phyloP scores from a whole-genome alignment of 2,888 invertebrate species.

The Bedellia somnulentella region DNA sequence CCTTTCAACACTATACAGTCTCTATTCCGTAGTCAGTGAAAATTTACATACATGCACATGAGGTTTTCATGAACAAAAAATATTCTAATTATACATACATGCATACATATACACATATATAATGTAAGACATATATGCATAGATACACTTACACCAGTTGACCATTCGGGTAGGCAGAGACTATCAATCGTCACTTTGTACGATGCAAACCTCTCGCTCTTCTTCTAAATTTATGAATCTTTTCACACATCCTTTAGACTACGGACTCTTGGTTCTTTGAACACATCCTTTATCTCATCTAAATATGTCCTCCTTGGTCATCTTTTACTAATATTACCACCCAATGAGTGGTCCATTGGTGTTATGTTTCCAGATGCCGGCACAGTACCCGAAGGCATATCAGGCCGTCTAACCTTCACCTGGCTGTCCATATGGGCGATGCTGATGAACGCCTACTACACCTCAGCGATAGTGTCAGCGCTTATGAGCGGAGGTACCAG shows the following conservation, averaged over 20 bases:
- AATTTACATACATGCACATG: too few relatives aligned
- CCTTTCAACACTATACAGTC: too few relatives aligned
- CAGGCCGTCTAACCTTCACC: conserved; percentile 34
- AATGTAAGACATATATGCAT: neutral
- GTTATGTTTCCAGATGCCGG: conserved; percentile 34
- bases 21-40: too few relatives aligned
- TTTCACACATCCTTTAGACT: too few relatives aligned
- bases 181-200: neutral
- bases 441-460: conserved; percentile 44
- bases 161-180: neutral
- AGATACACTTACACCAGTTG: too few relatives aligned
- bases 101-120: too few relatives aligned
- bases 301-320: neutral
- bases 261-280: too few relatives aligned
- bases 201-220: neutral
- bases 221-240: too few relatives aligned
- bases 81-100: too few relatives aligned
- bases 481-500: conserved; percentile 34
- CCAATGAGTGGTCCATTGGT: too few relatives aligned
- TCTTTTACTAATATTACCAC: too few relatives aligned
- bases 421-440: conserved; percentile 35
- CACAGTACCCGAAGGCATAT: conserved; percentile 30
- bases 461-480: conserved; percentile 40
- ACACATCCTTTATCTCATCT: neutral
- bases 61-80: too few relatives aligned